These are phyloP conservation scores for Antheraea assamensis DNA, from an alignment of 2,888 invertebrate genomes.

Conservation along the genomic window DNA sequence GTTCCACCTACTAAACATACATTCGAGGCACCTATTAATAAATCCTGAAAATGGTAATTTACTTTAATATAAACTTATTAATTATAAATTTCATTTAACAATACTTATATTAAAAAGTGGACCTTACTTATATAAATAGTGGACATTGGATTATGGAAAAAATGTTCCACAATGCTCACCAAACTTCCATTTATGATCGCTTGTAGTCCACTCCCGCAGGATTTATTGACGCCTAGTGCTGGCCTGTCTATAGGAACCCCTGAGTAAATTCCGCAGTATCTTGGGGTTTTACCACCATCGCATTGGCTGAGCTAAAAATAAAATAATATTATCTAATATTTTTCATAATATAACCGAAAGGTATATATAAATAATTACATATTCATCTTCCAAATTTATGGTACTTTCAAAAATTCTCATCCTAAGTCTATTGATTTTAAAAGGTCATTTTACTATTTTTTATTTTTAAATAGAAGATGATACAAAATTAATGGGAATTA, in stretches of 20 bases:
- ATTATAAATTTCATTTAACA: not conserved
- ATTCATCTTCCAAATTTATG: not conserved
- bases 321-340: too few species aligned
- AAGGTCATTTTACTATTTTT: not conserved
- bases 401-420: not conserved
- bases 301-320: conserved; percentile 85
- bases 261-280: conserved; percentile 91
- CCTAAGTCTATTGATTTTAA: not conserved
- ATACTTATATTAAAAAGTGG: too few species aligned
- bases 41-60: conserved; percentile 84
- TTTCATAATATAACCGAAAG: not conserved
- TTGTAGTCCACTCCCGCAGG: conserved; percentile 98
- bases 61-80: not conserved
- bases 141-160: too few species aligned
- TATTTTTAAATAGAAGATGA: not conserved
- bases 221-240: conserved; percentile 93
- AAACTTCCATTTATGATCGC: conserved; percentile 93
- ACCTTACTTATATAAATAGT: too few species aligned
- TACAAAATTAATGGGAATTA: not conserved
- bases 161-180: conserved; percentile 72
- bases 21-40: conserved; percentile 89
- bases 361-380: too few species aligned
- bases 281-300: conserved; percentile 93
- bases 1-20: conserved; percentile 94
- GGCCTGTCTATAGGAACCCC: conserved; percentile 93